phyloP scores from a whole-genome alignment of 1,140 invertebrate genomes.

The Anastrepha obliqua region DNA sequence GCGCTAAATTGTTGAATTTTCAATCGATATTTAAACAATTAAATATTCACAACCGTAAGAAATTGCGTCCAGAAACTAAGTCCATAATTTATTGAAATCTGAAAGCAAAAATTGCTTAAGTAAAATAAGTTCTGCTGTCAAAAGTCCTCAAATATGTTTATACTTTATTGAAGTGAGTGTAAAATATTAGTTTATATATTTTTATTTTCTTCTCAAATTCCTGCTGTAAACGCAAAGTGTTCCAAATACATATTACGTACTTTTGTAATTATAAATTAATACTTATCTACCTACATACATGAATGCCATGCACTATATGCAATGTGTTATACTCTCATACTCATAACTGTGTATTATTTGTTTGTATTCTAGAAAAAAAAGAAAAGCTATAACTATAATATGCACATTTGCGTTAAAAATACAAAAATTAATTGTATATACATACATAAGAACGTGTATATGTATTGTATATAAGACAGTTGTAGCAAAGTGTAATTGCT shows the following conservation, averaged over 20 bases:
- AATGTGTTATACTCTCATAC: constrained; percentile 46
- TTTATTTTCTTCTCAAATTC: constrained; percentile 8
- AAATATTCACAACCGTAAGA: no score
- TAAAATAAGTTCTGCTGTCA: no score
- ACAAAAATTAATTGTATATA: background rate
- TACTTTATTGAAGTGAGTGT: background rate
- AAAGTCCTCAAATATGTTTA: background rate
- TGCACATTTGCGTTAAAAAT: background rate
- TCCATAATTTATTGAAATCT: no score
- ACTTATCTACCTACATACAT: constrained; percentile 13
- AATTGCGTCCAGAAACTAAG: no score
- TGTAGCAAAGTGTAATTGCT: background rate
- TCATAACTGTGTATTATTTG: constrained; percentile 31
- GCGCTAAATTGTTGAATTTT: no score
- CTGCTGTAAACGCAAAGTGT: constrained; percentile 47
- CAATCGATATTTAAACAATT: no score
- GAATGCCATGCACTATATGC: constrained; percentile 1
- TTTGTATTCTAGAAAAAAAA: constrained; percentile 27
- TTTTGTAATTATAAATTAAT: constrained; percentile 6
- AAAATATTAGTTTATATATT: background rate
- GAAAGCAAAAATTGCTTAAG: no score
- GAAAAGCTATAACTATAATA: constrained; percentile 1
- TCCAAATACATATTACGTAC: constrained; percentile 32
- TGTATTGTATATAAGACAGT: no score
- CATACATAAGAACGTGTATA: background rate